Evolutionary conservation across 2,113 vertebrate species (phyloP), one percentile per base, ranked within the genome.

Genomic region (Gila orcuttii): DNA sequence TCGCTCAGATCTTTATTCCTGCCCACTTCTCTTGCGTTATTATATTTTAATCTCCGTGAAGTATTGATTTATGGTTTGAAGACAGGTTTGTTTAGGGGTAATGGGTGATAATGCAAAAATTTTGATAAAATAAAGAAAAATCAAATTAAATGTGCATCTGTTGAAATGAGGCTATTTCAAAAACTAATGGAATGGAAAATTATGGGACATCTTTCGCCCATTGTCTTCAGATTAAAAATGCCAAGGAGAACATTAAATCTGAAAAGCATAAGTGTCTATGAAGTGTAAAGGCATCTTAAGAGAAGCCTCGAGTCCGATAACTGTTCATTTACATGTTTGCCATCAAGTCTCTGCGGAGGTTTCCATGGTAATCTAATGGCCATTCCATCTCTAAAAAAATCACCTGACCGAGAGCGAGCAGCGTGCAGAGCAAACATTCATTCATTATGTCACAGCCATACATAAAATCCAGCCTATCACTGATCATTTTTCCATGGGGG

Each of bases 341-440:
- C 82, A 69, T 83, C 50, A 52, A 76, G 77, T 85, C 66, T 68
- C 81, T 55, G 78, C 57, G 6, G 42, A 86, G 86, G 89, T 90
- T 90, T 85, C 89, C 86, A 90, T 90, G 84, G 88, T 82, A 88
- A 87, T 85, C 57, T 76, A 85, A 88, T 86, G 86, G 84, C 79
- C 73, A 82, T 79, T 31, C 42, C 82, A 86, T 86, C 60, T 89
- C 52, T 83, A 57, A 79, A 83, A 57, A 88, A 85, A 74, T 86
- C 87, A 85, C 83, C 60, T 69, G 80, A 83, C 80, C n/a, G 50
- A 39, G 75, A 23, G 47, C 55, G 47, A 71, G 62, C 68, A 45
- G n/a, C 47, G 60, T 73, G 71, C 47, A 82, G 73, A 84, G 21
- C 21, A 80, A 50, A 78, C 78, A 39, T 60, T 69, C 17, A 57